Conservation (phyloP, 2,113 vertebrate genomes). For the Procavia capensis region DNA sequence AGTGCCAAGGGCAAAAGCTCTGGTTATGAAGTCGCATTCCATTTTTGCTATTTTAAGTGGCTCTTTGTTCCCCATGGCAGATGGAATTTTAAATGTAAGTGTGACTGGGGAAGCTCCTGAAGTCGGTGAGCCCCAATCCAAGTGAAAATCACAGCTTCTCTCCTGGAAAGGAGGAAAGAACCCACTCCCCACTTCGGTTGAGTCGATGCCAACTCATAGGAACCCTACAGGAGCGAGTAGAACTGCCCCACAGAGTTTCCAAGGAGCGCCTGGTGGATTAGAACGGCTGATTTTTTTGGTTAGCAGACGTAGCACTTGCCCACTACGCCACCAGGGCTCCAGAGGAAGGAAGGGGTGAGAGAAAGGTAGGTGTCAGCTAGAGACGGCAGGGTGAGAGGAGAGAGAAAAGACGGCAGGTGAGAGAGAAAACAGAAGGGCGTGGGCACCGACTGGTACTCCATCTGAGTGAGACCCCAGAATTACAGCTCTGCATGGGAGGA, state of each 20-base stretch:
- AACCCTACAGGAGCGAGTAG: too few relatives aligned
- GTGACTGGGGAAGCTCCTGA: background rate
- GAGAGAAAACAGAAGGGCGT: too few relatives aligned
- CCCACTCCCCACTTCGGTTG: too few relatives aligned
- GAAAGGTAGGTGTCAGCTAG: background rate
- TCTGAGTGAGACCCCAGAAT: background rate
- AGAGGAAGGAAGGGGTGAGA: accelerated
- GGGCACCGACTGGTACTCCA: background rate
- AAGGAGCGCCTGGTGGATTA: too few relatives aligned
- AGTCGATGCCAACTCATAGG: too few relatives aligned
- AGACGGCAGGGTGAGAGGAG: background rate
- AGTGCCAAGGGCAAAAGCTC: background rate
- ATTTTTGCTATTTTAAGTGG: background rate
- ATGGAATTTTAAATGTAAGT: background rate
- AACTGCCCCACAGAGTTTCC: too few relatives aligned
- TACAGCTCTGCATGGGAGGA: accelerated
- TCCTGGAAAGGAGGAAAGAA: background rate
- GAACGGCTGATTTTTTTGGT: too few relatives aligned
- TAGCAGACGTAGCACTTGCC: too few relatives aligned
- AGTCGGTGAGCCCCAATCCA: background rate
- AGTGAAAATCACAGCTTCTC: background rate
- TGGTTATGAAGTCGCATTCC: background rate
- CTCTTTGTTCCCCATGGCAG: background rate
- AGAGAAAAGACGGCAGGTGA: background rate
- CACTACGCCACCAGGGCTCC: too few relatives aligned